Conservation (phyloP, 2,888 invertebrate species). For the Melangyna quadrimaculata region DNA sequence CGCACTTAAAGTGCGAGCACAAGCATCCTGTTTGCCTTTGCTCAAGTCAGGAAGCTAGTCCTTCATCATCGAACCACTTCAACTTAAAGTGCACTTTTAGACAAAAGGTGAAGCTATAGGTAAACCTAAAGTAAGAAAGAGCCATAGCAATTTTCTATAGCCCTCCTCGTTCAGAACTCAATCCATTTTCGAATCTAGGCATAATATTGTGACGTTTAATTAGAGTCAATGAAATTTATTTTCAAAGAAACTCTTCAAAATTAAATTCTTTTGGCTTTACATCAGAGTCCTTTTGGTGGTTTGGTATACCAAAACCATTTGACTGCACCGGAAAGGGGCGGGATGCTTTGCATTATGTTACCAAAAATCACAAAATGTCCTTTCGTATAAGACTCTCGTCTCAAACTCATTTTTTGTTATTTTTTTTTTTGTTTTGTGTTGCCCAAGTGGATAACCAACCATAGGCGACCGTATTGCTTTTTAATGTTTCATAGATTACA, state of each 20-base stretch:
- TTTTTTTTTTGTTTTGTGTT: not conserved
- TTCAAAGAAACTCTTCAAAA: constrained; percentile 63
- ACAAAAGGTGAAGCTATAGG: constrained; percentile 46
- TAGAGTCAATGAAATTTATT: constrained; percentile 59
- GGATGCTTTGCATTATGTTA: constrained; percentile 60
- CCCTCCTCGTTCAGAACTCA: not conserved
- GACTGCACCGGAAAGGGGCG: constrained; percentile 54
- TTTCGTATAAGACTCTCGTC: constrained; percentile 46
- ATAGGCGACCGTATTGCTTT: constrained; percentile 70
- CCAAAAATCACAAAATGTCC: constrained; percentile 68
- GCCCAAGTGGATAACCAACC: constrained; percentile 50
- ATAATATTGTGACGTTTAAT: constrained; percentile 66
- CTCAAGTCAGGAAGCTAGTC: constrained; percentile 55
- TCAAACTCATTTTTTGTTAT: not conserved
- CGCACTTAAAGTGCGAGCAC: constrained; percentile 60
- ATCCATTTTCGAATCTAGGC: constrained; percentile 26
- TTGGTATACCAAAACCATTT: constrained; percentile 23
- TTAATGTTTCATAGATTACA: constrained; percentile 71
- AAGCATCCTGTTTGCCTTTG: constrained; percentile 60
- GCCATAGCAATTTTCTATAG: not conserved
- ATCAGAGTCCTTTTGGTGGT: constrained; percentile 54
- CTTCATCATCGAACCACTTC: constrained; percentile 64
- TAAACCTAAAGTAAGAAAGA: constrained; percentile 21
- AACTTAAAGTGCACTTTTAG: constrained; percentile 65
- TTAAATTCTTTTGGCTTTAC: constrained; percentile 55